Conservation (phyloP, 92 coral and sea anemone genomes). For the Bergia sp. region DNA sequence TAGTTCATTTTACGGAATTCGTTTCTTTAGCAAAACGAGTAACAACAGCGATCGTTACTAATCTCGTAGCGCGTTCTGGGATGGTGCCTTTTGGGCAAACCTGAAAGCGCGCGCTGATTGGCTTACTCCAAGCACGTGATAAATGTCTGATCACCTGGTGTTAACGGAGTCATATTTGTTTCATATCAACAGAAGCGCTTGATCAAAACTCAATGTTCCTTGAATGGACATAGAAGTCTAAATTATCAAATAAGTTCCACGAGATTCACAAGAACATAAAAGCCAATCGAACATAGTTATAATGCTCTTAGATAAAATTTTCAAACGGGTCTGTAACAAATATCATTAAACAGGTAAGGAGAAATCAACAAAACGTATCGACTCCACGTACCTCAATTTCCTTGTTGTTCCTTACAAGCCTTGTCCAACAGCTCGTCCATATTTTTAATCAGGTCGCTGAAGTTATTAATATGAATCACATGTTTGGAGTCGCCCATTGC, state of each 20-base stretch:
- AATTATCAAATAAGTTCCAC: neutral
- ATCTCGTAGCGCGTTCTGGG: too few relatives aligned
- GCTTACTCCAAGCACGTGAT: too few relatives aligned
- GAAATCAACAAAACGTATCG: neutral
- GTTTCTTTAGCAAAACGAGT: too few relatives aligned
- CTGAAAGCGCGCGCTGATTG: too few relatives aligned
- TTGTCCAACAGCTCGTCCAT: slow-evolving; percentile 35
- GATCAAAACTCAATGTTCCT: too few relatives aligned
- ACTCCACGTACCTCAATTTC: neutral
- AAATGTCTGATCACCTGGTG: too few relatives aligned
- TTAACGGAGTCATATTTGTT: neutral
- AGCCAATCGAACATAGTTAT: too few relatives aligned
- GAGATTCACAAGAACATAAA: neutral
- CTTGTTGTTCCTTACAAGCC: neutral
- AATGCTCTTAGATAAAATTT: neutral
- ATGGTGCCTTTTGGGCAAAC: too few relatives aligned
- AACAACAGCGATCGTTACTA: too few relatives aligned
- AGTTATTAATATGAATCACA: slow-evolving; percentile 12
- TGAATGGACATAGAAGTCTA: neutral
- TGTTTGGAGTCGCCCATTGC: slow-evolving; percentile 14
- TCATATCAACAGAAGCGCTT: neutral
- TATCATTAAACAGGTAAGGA: neutral
- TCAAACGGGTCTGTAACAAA: neutral
- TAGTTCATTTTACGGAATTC: too few relatives aligned
- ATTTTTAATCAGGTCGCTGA: neutral